Evolutionary conservation across 2,797 vertebrate species (phyloP).

Genomic region (Neostethus bicornis): DNA sequence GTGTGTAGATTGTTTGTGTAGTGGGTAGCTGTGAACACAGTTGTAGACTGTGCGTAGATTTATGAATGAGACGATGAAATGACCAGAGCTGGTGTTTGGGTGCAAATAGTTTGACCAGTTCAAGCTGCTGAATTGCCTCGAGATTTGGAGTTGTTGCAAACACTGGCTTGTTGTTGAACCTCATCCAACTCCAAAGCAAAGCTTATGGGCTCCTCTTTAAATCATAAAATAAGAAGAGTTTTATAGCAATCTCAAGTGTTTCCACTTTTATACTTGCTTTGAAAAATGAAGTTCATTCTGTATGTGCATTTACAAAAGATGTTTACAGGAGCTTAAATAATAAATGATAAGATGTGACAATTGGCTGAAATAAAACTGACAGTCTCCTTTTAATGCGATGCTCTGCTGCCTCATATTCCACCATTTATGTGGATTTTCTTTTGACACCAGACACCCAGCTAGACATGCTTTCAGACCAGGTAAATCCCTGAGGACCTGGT

Average conservation of each 20-base stretch:
- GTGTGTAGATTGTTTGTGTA: too few species aligned
- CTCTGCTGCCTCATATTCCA: background rate
- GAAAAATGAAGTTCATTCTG: background rate
- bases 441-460: background rate
- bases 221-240: background rate
- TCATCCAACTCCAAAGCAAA: constrained; percentile 5
- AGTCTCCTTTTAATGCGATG: background rate
- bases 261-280: background rate
- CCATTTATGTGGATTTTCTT: background rate
- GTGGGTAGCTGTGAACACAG: constrained; percentile 11
- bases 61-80: constrained; percentile 12
- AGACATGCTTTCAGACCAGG: background rate
- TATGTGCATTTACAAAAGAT: background rate
- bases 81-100: constrained; percentile 2
- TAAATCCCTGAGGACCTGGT: background rate
- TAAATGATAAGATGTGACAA: too few species aligned
- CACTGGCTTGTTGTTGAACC: background rate
- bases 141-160: constrained; percentile 8
- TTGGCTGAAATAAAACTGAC: too few species aligned
- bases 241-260: background rate
- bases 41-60: constrained; percentile 17
- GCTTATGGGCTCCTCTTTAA: constrained; percentile 18
- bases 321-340: too few species aligned
- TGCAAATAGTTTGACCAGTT: constrained; percentile 4
- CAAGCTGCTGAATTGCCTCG: background rate